phyloP scores from a whole-genome alignment of 2,888 invertebrate genomes.

The Altica lythri region DNA sequence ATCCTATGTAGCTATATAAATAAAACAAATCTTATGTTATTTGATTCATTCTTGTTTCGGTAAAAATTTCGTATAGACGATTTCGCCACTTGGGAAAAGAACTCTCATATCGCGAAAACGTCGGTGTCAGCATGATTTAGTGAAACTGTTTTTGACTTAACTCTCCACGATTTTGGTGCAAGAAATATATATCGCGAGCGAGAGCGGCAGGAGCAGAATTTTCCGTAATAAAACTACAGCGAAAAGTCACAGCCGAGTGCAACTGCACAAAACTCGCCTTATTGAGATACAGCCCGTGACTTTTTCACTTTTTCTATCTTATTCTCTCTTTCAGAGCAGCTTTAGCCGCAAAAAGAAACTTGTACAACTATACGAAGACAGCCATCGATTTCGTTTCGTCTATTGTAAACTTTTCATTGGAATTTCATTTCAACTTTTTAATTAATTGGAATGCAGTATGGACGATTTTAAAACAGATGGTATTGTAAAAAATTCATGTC shows the following conservation, averaged over 20 bases:
- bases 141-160: slow-evolving; percentile 40
- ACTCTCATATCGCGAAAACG: slow-evolving; percentile 26
- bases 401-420: too few species aligned
- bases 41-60: too few species aligned
- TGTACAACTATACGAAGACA: too few species aligned
- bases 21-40: too few species aligned
- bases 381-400: too few species aligned
- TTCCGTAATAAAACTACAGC: slow-evolving; percentile 28
- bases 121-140: slow-evolving; percentile 41
- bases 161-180: slow-evolving; percentile 27
- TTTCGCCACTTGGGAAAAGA: slow-evolving; percentile 20
- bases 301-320: slow-evolving; percentile 28
- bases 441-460: too few species aligned
- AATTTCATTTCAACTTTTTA: too few species aligned
- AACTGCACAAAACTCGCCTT: slow-evolving; percentile 40
- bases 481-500: too few species aligned
- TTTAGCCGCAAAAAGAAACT: too few species aligned
- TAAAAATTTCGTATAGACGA: too few species aligned
- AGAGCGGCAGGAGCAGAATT: slow-evolving; percentile 23
- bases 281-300: slow-evolving; percentile 41
- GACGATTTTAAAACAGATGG: too few species aligned
- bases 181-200: slow-evolving; percentile 38
- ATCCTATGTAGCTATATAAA: too few species aligned
- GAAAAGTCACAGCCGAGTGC: slow-evolving; percentile 33
- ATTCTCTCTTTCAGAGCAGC: background rate